phyloP scores from a whole-genome alignment of 2,888 invertebrate species.

The Nebria salina region DNA sequence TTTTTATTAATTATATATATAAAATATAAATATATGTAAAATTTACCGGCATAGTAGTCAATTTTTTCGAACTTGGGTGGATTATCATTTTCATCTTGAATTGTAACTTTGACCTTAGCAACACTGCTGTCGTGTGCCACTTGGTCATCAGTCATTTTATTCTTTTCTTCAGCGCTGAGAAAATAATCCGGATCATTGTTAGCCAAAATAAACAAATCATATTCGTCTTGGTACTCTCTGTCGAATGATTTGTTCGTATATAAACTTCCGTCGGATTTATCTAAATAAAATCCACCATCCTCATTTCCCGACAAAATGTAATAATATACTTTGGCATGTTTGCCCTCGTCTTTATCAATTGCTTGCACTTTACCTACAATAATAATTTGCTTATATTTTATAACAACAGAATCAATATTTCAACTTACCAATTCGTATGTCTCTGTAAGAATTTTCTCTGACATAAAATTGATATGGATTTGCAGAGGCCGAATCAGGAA shows the following conservation, averaged over 20 bases:
- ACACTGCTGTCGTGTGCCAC: constrained; percentile 71
- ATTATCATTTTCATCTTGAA: constrained; percentile 88
- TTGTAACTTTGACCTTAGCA: constrained; percentile 74
- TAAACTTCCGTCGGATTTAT: constrained; percentile 82
- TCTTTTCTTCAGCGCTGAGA: constrained; percentile 64
- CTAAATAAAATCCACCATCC: constrained; percentile 79
- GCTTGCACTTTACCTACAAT: constrained; percentile 75
- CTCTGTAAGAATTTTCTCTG: constrained; percentile 74
- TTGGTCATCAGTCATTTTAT: constrained; percentile 61
- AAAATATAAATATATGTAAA: neutral
- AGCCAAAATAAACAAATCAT: constrained; percentile 81
- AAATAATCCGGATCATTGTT: constrained; percentile 85
- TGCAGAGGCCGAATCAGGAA: constrained; percentile 68
- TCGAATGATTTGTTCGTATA: constrained; percentile 84
- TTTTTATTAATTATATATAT: neutral
- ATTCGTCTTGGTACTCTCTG: constrained; percentile 79
- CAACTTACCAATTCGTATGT: constrained; percentile 71
- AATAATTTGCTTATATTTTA: constrained; percentile 5
- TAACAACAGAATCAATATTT: neutral
- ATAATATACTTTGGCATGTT: constrained; percentile 85
- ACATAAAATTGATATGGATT: constrained; percentile 75
- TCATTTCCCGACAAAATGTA: constrained; percentile 83
- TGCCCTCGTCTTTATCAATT: constrained; percentile 80
- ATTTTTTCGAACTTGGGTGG: constrained; percentile 76
- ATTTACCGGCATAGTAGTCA: constrained; percentile 73